Evolutionary conservation across 2,797 vertebrate genomes (phyloP).

Genomic region (Sternarchorhynchus goeldii): DNA sequence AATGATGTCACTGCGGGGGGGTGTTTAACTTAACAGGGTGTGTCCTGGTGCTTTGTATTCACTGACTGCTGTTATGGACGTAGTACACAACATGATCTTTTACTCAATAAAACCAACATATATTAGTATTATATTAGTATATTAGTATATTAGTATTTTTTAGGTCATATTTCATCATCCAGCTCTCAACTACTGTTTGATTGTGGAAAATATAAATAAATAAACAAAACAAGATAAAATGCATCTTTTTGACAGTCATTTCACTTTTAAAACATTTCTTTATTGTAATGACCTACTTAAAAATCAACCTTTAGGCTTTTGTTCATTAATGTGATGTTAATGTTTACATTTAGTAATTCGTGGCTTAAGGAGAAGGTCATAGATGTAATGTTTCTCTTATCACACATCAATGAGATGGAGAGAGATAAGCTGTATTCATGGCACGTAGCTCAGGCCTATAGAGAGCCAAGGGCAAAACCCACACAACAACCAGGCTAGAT

Average conservation of each 20-base stretch:
- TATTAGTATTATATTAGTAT: too few relatives aligned
- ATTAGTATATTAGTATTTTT: too few relatives aligned
- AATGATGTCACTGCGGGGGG: not conserved
- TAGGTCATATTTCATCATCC: not conserved
- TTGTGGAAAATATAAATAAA: not conserved
- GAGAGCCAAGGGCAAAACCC: not conserved
- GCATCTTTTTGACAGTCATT: too few relatives aligned
- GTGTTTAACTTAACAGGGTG: not conserved
- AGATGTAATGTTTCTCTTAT: not conserved
- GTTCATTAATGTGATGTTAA: too few relatives aligned
- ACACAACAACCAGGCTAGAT: too few relatives aligned
- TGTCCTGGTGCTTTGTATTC: conserved; percentile 20
- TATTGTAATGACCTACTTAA: too few relatives aligned
- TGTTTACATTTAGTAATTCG: too few relatives aligned
- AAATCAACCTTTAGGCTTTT: too few relatives aligned
- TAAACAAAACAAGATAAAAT: not conserved
- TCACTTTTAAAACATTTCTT: not conserved
- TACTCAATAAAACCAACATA: not conserved
- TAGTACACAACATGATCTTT: not conserved
- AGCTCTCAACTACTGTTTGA: not conserved
- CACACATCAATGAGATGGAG: not conserved
- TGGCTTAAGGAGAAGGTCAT: not conserved
- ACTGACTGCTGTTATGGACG: not conserved
- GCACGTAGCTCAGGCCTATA: too few relatives aligned
- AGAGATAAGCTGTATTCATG: not conserved